Percentiles rank a stretch among this genome's conserved stretches.
phyloP scores from a whole-genome alignment of 2,113 vertebrate genomes.

The Ondatra zibethicus region DNA sequence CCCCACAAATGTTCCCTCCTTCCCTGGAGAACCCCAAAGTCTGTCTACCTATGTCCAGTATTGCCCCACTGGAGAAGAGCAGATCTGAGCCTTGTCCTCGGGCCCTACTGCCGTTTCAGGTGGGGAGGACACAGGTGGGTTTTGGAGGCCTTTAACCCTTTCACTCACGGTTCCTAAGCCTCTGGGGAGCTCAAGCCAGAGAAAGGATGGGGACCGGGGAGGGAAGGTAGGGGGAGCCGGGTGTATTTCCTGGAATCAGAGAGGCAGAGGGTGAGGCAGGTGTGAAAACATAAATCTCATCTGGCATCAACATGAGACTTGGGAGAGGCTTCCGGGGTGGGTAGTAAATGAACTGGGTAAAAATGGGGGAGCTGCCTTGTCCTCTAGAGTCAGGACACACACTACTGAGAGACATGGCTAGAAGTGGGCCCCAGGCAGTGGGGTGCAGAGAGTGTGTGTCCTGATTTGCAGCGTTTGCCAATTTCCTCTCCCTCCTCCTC shows the following conservation, averaged over 20 bases:
- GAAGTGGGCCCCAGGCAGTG: background rate
- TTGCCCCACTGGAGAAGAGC: background rate
- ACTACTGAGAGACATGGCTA: background rate
- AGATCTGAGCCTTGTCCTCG: background rate
- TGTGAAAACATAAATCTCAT: background rate
- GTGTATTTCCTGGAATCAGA: constrained; percentile 21
- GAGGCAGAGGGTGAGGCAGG: background rate
- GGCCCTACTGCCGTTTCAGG: background rate
- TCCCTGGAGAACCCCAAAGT: background rate
- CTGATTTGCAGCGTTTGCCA: background rate
- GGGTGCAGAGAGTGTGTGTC: background rate
- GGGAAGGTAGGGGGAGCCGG: background rate
- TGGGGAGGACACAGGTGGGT: background rate
- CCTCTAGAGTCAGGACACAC: background rate
- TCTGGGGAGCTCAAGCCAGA: background rate
- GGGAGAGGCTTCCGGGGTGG: background rate
- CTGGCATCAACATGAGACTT: background rate
- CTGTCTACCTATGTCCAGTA: background rate
- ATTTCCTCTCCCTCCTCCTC: background rate
- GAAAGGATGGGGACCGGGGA: background rate
- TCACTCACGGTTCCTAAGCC: background rate
- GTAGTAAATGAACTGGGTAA: no score
- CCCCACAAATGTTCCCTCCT: background rate
- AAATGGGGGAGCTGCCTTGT: background rate
- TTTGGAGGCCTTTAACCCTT: background rate